phyloP scores from a whole-genome alignment of 2,113 vertebrate species.

The Andinoacara biseriatus region DNA sequence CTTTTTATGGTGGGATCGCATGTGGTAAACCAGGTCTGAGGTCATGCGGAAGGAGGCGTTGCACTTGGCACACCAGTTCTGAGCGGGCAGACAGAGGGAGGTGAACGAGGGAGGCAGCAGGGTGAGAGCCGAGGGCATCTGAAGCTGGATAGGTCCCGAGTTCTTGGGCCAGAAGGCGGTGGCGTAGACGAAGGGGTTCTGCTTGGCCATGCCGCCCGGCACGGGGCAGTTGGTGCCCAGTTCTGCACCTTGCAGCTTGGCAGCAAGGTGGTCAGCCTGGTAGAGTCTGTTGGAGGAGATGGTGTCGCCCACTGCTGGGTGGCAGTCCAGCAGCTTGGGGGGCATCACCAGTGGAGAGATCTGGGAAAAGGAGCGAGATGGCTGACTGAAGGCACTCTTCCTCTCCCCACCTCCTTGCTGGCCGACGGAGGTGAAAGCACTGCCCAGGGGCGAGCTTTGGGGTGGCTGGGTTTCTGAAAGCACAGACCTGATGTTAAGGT shows the following conservation, averaged over 20 bases:
- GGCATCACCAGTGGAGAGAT: constrained; percentile 88
- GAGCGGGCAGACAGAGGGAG: constrained; percentile 94
- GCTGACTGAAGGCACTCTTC: constrained; percentile 95
- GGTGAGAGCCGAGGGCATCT: constrained; percentile 93
- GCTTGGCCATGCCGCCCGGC: constrained; percentile 85
- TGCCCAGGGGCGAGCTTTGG: constrained; percentile 78
- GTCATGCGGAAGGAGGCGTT: constrained; percentile 99
- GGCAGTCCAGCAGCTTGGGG: constrained; percentile 89
- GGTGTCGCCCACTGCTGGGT: constrained; percentile 81
- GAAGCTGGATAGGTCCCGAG: constrained; percentile 89
- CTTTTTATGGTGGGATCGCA: constrained; percentile 98
- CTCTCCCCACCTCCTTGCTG: constrained; percentile 84
- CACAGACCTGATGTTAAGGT: constrained; percentile 80
- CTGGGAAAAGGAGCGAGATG: constrained; percentile 87
- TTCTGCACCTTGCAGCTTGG: constrained; percentile 87
- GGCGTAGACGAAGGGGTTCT: constrained; percentile 92
- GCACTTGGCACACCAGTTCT: constrained; percentile 99
- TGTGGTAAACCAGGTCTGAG: constrained; percentile 98
- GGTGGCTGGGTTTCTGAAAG: constrained; percentile 83
- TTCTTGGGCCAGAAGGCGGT: constrained; percentile 95
- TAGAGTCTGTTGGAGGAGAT: constrained; percentile 89
- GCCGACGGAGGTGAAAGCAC: constrained; percentile 89
- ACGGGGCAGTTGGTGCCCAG: constrained; percentile 82
- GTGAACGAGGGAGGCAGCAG: constrained; percentile 96
- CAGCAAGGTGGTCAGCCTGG: constrained; percentile 87